These are phyloP conservation scores for Tinea pellionella DNA, from an alignment of 2,888 invertebrate species.

Conservation along the genomic window DNA sequence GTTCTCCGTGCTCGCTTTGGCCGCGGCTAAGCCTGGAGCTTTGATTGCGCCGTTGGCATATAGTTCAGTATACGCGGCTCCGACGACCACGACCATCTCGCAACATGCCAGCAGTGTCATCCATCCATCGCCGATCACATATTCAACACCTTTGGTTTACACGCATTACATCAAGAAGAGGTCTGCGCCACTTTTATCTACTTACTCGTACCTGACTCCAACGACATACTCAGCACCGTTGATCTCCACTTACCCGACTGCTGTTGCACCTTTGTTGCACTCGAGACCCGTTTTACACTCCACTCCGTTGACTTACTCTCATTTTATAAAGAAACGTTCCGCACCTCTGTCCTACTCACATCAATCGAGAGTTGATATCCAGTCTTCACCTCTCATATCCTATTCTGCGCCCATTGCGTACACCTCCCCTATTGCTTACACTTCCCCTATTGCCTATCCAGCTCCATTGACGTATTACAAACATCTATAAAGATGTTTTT, in stretches of 20 bases:
- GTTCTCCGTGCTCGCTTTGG: constrained; percentile 70
- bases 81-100: constrained; percentile 41
- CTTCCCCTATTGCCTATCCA: not conserved
- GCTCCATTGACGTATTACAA: too few species aligned
- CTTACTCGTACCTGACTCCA: constrained; percentile 22
- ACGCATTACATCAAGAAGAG: constrained; percentile 39
- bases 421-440: not conserved
- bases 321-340: constrained; percentile 44
- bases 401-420: constrained; percentile 15
- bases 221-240: constrained; percentile 18
- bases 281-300: constrained; percentile 19
- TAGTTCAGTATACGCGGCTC: constrained; percentile 23
- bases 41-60: constrained; percentile 27
- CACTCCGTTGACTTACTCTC: constrained; percentile 22
- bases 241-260: constrained; percentile 17
- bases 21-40: constrained; percentile 47
- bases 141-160: constrained; percentile 33
- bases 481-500: not conserved
- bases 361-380: constrained; percentile 16
- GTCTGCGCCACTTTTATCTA: constrained; percentile 19
- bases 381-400: constrained; percentile 7
- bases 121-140: constrained; percentile 45
- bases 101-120: constrained; percentile 53
- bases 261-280: constrained; percentile 19
- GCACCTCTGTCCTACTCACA: constrained; percentile 26